Evolutionary conservation across 1,140 invertebrate species (phyloP).

Genomic region (Drosophila chauvacae): DNA sequence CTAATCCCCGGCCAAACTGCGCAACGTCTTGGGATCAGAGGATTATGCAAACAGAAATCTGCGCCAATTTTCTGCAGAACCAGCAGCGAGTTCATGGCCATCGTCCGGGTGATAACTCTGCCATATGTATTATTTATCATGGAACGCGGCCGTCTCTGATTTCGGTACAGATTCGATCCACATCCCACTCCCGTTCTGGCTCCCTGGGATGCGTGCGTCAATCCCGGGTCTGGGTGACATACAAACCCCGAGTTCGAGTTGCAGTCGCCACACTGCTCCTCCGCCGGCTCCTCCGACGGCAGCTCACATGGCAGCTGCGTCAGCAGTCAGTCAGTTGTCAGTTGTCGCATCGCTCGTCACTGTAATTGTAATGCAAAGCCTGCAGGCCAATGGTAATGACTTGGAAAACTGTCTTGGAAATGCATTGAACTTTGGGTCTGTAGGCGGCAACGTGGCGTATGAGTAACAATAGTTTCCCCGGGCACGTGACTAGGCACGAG

Average conservation of each 20-base stretch:
- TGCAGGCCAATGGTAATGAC: slow-evolving; percentile 53
- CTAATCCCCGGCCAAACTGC: slow-evolving; percentile 56
- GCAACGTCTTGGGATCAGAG: slow-evolving; percentile 42
- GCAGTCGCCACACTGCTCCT: slow-evolving; percentile 18
- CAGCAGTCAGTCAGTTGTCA: slow-evolving; percentile 41
- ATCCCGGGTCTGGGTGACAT: slow-evolving; percentile 61
- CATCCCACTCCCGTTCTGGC: background rate
- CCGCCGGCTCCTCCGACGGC: slow-evolving; percentile 10
- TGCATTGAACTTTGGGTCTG: slow-evolving; percentile 67
- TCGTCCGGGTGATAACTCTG: slow-evolving; percentile 36
- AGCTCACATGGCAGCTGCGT: slow-evolving; percentile 61
- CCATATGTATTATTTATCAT: slow-evolving; percentile 56
- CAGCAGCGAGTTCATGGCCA: slow-evolving; percentile 67
- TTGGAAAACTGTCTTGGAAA: slow-evolving; percentile 58
- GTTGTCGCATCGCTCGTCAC: slow-evolving; percentile 40
- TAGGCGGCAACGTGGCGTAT: slow-evolving; percentile 73
- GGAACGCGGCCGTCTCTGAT: slow-evolving; percentile 37
- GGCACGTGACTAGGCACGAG: slow-evolving; percentile 29
- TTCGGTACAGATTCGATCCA: slow-evolving; percentile 21
- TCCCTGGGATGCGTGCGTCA: slow-evolving; percentile 58
- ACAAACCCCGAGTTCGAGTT: slow-evolving; percentile 73
- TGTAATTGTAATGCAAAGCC: slow-evolving; percentile 72
- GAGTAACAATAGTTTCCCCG: slow-evolving; percentile 59
- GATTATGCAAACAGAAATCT: slow-evolving; percentile 71
- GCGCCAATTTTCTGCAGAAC: slow-evolving; percentile 67